phyloP scores from a whole-genome alignment of 2,113 vertebrate species.

The Tapirus terrestris region DNA sequence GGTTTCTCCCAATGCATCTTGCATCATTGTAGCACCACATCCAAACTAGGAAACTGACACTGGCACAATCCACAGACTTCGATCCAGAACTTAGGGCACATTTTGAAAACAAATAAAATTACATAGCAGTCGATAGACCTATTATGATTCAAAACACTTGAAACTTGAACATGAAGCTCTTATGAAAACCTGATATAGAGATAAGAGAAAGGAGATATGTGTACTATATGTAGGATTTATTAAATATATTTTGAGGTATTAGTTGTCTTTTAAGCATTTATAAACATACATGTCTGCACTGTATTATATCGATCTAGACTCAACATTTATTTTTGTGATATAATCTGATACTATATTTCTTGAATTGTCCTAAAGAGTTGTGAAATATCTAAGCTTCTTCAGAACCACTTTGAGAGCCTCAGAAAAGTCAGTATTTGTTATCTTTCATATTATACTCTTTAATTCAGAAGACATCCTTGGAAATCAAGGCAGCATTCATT shows the following conservation, averaged over 20 bases:
- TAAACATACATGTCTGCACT: background rate
- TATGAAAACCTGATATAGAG: background rate
- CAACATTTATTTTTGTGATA: constrained; percentile 41
- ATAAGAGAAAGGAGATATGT: background rate
- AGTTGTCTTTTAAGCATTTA: background rate
- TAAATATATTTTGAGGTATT: background rate
- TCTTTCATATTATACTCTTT: background rate
- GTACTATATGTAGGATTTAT: background rate
- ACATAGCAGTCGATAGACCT: background rate
- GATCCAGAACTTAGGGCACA: background rate
- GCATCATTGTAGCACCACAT: background rate
- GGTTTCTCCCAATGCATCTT: background rate
- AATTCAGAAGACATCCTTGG: background rate
- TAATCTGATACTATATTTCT: background rate
- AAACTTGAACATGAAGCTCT: background rate
- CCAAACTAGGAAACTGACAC: background rate
- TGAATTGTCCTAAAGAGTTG: constrained; percentile 34
- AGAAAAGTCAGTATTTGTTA: background rate
- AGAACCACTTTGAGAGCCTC: background rate
- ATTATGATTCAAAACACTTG: background rate
- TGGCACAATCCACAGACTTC: background rate
- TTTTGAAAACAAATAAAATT: constrained; percentile 12
- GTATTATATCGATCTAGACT: background rate
- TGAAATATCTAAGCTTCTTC: constrained; percentile 28
- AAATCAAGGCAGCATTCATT: background rate